Percentiles rank a stretch among this genome's conserved stretches.
phyloP scores from a whole-genome alignment of 2,888 invertebrate species.

The Fragum sueziense region DNA sequence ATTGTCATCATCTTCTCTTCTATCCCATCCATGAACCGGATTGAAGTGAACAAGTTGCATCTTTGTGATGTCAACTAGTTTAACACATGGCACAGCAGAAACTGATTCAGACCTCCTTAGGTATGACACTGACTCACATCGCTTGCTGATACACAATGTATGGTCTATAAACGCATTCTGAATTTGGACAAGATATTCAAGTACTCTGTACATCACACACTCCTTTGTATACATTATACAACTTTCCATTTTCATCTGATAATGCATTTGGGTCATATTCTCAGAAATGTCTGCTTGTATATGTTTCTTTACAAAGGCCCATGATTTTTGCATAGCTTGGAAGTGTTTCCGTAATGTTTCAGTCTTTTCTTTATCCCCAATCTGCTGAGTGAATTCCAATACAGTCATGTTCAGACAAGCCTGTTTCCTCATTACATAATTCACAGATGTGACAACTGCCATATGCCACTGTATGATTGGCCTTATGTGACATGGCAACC shows the following conservation, averaged over 20 bases:
- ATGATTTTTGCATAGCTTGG: conserved; percentile 15
- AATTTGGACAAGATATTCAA: conserved; percentile 44
- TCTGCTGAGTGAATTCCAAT: conserved; percentile 29
- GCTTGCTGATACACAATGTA: conserved; percentile 11
- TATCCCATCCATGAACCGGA: too few species aligned
- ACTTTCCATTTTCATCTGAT: conserved; percentile 33
- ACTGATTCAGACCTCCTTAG: conserved; percentile 20
- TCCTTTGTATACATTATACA: conserved; percentile 54
- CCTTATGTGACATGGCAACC: conserved; percentile 43
- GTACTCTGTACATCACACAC: conserved; percentile 37
- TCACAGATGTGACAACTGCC: conserved; percentile 42
- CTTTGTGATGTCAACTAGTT: conserved; percentile 40
- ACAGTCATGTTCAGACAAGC: conserved; percentile 54
- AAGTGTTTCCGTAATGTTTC: conserved; percentile 10
- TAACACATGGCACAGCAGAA: conserved; percentile 24
- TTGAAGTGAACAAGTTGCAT: neutral
- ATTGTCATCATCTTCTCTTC: too few species aligned
- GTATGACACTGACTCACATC: conserved; percentile 38
- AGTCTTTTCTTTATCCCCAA: conserved; percentile 8
- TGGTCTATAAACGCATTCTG: conserved; percentile 60
- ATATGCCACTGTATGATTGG: conserved; percentile 62
- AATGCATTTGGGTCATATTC: neutral
- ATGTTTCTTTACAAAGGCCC: conserved; percentile 9
- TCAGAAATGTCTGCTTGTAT: neutral
- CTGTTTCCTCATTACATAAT: conserved; percentile 55